Conservation (phyloP, 2,888 invertebrate species). For the Capitulum mitella region DNA sequence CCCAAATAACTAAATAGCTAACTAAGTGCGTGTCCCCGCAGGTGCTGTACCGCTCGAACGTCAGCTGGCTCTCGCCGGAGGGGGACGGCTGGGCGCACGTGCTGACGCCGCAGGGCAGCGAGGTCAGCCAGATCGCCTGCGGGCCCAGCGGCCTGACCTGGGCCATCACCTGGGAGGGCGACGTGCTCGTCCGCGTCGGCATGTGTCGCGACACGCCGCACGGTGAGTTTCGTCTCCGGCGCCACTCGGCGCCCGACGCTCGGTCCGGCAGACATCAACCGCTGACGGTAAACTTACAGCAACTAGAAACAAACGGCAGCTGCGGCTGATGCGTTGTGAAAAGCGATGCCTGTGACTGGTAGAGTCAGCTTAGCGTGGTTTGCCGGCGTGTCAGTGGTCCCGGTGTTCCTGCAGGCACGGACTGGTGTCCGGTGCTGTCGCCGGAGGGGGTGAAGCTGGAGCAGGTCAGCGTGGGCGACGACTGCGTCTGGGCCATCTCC, state of each 20-base stretch:
- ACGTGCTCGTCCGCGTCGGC: slow-evolving; percentile 70
- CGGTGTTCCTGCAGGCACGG: not conserved
- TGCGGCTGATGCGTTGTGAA: no score
- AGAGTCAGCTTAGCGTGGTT: no score
- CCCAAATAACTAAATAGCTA: no score
- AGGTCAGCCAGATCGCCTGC: slow-evolving; percentile 55
- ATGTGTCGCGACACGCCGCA: slow-evolving; percentile 67
- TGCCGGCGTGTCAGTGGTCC: no score
- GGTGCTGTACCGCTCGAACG: slow-evolving; percentile 78
- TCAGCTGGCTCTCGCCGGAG: slow-evolving; percentile 73
- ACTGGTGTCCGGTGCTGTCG: slow-evolving; percentile 60
- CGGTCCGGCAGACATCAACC: no score
- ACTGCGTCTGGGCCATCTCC: slow-evolving; percentile 72
- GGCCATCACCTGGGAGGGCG: slow-evolving; percentile 76
- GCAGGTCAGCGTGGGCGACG: slow-evolving; percentile 72
- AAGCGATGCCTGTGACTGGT: no score
- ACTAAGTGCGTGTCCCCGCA: slow-evolving; percentile 42
- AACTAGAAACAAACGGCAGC: no score
- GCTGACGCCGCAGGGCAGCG: slow-evolving; percentile 59
- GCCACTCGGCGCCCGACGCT: no score
- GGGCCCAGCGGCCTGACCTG: slow-evolving; percentile 80
- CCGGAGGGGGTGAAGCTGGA: slow-evolving; percentile 56
- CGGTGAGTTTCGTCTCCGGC: slow-evolving; percentile 47
- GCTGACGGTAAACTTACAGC: no score
- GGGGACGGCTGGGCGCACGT: slow-evolving; percentile 77